phyloP scores from a whole-genome alignment of 2,888 invertebrate species.

The Galerucella nymphaeae region DNA sequence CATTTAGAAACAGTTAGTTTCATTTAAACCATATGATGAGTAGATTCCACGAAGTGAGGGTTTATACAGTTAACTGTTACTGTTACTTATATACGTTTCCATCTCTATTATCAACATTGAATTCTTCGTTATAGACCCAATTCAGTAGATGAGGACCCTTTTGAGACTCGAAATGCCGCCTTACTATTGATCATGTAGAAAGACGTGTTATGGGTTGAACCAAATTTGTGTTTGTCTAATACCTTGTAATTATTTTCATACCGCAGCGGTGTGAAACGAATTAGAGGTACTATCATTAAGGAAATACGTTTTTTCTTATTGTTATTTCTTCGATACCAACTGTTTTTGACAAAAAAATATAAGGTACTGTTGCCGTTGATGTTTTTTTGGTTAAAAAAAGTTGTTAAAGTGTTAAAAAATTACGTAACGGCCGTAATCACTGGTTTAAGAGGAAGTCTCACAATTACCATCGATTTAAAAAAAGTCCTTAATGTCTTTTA shows the following conservation, averaged over 20 bases:
- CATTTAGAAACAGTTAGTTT: no score
- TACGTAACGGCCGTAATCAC: background rate
- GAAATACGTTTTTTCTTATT: constrained; percentile 18
- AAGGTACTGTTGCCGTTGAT: background rate
- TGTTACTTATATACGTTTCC: no score
- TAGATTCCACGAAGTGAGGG: no score
- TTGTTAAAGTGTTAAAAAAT: constrained; percentile 11
- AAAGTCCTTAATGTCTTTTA: background rate
- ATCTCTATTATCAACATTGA: constrained; percentile 28
- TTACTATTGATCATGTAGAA: constrained; percentile 31
- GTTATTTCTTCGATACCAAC: constrained; percentile 7
- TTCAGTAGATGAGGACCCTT: constrained; percentile 35
- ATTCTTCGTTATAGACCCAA: constrained; percentile 33
- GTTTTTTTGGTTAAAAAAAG: background rate
- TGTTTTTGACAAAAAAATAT: constrained; percentile 16
- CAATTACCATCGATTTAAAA: background rate
- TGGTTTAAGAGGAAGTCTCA: background rate
- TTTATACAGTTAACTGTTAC: no score
- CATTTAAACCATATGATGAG: no score
- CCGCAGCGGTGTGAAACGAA: constrained; percentile 39
- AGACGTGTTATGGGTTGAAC: constrained; percentile 34
- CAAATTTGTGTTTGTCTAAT: constrained; percentile 37
- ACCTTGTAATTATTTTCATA: constrained; percentile 29
- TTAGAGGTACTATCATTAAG: constrained; percentile 34
- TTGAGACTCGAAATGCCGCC: constrained; percentile 31